These are phyloP conservation scores for Andrena cerasifolii DNA, from an alignment of 1,140 invertebrate species.

Conservation along the genomic window DNA sequence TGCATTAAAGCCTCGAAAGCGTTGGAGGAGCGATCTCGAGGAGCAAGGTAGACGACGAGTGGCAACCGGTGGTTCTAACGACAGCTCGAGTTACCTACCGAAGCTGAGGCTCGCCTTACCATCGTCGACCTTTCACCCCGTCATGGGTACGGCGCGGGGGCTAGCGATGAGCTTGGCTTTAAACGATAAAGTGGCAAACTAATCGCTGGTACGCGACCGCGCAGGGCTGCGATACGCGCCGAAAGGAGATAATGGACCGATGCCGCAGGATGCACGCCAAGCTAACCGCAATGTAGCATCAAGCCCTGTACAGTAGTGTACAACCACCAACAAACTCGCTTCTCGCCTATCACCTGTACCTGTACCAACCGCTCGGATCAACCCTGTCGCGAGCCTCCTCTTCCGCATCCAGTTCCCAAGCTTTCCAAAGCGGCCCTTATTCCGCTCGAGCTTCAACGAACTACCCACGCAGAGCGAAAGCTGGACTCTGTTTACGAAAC, in stretches of 20 bases:
- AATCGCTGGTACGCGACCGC: slow-evolving; percentile 56
- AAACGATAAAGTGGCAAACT: slow-evolving; percentile 64
- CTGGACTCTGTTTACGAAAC: slow-evolving; percentile 6
- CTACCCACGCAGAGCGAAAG: background rate
- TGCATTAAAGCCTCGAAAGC: slow-evolving; percentile 21
- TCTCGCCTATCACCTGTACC: slow-evolving; percentile 18
- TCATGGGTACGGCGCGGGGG: slow-evolving; percentile 6
- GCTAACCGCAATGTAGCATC: slow-evolving; percentile 30
- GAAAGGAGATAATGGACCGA: slow-evolving; percentile 64
- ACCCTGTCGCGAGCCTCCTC: too few species aligned
- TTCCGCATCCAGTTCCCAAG: too few species aligned
- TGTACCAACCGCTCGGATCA: too few species aligned
- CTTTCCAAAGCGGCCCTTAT: too few species aligned
- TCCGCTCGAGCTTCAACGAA: too few species aligned
- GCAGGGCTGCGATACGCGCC: slow-evolving; percentile 19
- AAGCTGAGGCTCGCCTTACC: slow-evolving; percentile 55
- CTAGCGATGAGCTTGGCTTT: slow-evolving; percentile 25
- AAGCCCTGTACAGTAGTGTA: background rate
- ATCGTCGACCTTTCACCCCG: slow-evolving; percentile 54
- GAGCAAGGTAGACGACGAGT: slow-evolving; percentile 18
- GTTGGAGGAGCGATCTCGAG: slow-evolving; percentile 3
- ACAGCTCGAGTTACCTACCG: slow-evolving; percentile 58
- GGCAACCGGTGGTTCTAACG: slow-evolving; percentile 64
- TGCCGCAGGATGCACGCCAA: slow-evolving; percentile 32
- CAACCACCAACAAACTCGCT: slow-evolving; percentile 36